A percentile compares a stretch with the other conserved stretches of the same genome.
phyloP scores from a whole-genome alignment of 2,888 invertebrate species.

The Tachina fera region DNA sequence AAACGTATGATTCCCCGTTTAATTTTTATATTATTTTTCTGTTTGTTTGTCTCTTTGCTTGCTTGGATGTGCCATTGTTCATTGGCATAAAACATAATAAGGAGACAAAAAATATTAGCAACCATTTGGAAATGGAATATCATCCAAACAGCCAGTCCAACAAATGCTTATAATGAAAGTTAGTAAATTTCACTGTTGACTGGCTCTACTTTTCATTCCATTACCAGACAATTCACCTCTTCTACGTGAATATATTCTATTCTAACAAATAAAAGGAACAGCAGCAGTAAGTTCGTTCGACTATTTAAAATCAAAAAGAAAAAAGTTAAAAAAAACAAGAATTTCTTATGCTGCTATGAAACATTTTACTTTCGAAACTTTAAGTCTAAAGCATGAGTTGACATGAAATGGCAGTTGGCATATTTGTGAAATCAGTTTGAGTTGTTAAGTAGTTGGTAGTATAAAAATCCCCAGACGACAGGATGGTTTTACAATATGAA shows the following conservation, averaged over 20 bases:
- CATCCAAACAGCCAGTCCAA: slow-evolving; percentile 30
- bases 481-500: slow-evolving; percentile 64
- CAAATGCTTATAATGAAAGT: slow-evolving; percentile 56
- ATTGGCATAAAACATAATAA: slow-evolving; percentile 40
- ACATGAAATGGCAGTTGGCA: slow-evolving; percentile 76
- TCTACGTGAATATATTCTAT: background rate
- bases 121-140: slow-evolving; percentile 25
- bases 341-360: slow-evolving; percentile 4
- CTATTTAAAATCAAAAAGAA: slow-evolving; percentile 29
- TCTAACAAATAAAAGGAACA: background rate
- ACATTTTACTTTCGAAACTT: slow-evolving; percentile 51
- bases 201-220: slow-evolving; percentile 47
- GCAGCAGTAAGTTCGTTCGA: slow-evolving; percentile 2
- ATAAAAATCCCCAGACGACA: slow-evolving; percentile 68
- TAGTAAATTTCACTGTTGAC: slow-evolving; percentile 70
- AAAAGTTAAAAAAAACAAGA: slow-evolving; percentile 25
- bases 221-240: background rate
- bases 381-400: slow-evolving; percentile 71
- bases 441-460: slow-evolving; percentile 73
- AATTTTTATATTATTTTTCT: no score
- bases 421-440: slow-evolving; percentile 77
- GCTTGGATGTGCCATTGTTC: slow-evolving; percentile 21
- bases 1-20: slow-evolving; percentile 36
- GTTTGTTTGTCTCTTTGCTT: slow-evolving; percentile 15
- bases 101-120: slow-evolving; percentile 43